These are phyloP conservation scores for Pavo muticus DNA, from an alignment of 2,113 vertebrate species.

Conservation along the genomic window DNA sequence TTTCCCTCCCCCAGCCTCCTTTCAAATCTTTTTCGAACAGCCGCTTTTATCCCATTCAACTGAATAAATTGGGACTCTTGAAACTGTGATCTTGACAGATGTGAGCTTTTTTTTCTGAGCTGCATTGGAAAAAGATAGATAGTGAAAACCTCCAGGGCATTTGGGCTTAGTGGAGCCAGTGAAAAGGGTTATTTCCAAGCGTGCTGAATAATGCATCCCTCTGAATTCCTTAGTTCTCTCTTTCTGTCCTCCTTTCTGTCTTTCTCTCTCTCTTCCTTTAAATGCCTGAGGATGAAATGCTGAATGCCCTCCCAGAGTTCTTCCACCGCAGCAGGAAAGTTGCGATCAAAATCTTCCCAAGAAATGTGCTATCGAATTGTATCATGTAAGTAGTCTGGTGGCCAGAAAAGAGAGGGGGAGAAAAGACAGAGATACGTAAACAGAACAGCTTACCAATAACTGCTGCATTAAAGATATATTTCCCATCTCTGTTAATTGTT, in stretches of 20 bases:
- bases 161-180: conserved; percentile 69
- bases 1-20: neutral
- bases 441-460: conserved; percentile 15
- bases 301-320: conserved; percentile 17
- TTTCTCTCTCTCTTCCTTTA: conserved; percentile 41
- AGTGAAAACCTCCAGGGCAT: conserved; percentile 74
- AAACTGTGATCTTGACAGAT: conserved; percentile 76
- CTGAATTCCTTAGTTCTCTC: conserved; percentile 69
- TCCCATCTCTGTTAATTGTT: conserved; percentile 62
- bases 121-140: conserved; percentile 70
- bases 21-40: conserved; percentile 65
- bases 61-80: conserved; percentile 72
- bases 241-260: conserved; percentile 58
- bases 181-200: conserved; percentile 73
- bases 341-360: neutral
- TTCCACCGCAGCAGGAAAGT: conserved; percentile 3
- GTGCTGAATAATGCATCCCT: conserved; percentile 69
- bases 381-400: neutral
- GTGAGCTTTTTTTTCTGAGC: conserved; percentile 57
- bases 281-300: conserved; percentile 31
- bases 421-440: neutral
- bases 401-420: neutral
- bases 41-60: conserved; percentile 64
- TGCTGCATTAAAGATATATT: conserved; percentile 46
- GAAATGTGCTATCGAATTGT: neutral